A percentile compares a stretch with the other conserved stretches of the same genome.
These are phyloP conservation scores for Panulirus ornatus DNA, from an alignment of 1,140 invertebrate genomes.

Conservation along the genomic window DNA sequence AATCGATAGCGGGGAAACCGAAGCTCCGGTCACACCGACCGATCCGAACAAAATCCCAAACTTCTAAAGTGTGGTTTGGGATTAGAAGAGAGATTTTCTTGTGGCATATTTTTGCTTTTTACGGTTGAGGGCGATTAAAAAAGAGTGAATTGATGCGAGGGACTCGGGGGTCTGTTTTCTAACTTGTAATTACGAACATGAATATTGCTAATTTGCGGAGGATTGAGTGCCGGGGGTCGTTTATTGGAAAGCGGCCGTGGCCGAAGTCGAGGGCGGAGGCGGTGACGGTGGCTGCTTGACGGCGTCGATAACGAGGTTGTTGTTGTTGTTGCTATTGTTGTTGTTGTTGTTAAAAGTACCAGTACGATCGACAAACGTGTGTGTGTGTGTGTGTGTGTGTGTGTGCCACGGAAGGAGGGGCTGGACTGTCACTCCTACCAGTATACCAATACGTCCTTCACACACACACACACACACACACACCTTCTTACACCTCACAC, in stretches of 20 bases:
- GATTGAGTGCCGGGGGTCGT: constrained; percentile 16
- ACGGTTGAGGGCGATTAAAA: constrained; percentile 55
- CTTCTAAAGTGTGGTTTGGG: constrained; percentile 60
- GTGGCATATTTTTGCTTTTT: constrained; percentile 55
- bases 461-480: no score
- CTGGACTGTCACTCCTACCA: no score
- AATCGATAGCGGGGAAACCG: background rate
- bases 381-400: no score
- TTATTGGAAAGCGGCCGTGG: constrained; percentile 37
- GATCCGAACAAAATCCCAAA: constrained; percentile 50
- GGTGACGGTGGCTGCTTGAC: no score
- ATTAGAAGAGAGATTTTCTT: constrained; percentile 64
- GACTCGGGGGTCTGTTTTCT: constrained; percentile 21
- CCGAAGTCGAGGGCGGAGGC: background rate
- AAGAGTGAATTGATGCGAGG: constrained; percentile 50
- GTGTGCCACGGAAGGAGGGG: no score
- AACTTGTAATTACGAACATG: constrained; percentile 48
- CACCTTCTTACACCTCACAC: no score
- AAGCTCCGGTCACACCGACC: background rate
- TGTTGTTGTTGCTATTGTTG: no score
- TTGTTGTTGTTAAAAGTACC: no score
- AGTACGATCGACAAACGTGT: no score
- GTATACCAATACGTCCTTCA: no score
- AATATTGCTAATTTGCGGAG: constrained; percentile 44
- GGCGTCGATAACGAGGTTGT: no score